A percentile compares a stretch with the other conserved stretches of the same genome.
Conservation (phyloP, 1,140 invertebrate species). For the Heterodera schachtii region DNA sequence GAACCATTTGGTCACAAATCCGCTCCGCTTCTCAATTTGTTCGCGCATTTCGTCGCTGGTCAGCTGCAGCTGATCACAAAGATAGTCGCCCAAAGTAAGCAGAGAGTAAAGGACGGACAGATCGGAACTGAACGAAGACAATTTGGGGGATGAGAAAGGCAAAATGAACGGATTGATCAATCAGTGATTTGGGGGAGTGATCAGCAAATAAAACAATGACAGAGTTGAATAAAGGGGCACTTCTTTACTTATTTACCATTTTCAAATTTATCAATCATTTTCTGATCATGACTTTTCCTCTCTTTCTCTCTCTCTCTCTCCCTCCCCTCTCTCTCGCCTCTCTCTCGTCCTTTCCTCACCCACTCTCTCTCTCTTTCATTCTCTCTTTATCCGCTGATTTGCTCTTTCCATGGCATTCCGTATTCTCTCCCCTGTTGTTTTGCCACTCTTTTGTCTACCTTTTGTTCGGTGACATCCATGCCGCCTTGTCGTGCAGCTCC, state of each 20-base stretch:
- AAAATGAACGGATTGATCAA: background rate
- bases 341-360: no score
- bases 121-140: background rate
- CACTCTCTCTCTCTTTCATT: no score
- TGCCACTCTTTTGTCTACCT: background rate
- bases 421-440: no score
- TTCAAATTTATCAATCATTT: no score
- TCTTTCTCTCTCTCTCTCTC: no score
- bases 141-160: background rate
- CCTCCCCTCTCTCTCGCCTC: no score
- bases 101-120: background rate
- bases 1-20: background rate
- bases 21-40: background rate
- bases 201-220: background rate
- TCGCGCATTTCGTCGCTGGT: background rate
- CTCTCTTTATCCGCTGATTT: no score
- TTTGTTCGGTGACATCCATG: background rate
- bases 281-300: no score
- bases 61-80: background rate
- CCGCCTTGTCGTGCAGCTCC: background rate
- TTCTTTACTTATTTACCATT: no score
- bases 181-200: background rate
- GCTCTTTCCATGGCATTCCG: no score
- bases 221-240: no score
- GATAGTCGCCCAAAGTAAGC: background rate